Percentiles rank a stretch among this genome's conserved stretches.
Conservation (phyloP, 2,888 invertebrate species). For the Teleiodes luculella region DNA sequence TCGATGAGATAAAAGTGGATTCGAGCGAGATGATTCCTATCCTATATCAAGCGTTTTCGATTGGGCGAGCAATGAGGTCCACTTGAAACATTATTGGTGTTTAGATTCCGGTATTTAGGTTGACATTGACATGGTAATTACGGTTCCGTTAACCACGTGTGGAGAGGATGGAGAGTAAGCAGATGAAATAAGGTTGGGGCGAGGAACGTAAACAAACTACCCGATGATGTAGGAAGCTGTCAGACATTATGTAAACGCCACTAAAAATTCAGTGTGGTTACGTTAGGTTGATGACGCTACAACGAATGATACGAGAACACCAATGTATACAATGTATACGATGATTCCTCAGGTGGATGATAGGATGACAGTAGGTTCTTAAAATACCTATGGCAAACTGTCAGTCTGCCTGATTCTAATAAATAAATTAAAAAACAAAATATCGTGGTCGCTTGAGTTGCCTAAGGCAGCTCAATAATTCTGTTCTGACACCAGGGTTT, state of each 20-base stretch:
- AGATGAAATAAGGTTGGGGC: background rate
- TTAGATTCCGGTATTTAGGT: conserved; percentile 2
- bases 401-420: background rate
- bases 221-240: background rate
- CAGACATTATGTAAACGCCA: background rate
- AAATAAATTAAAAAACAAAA: background rate
- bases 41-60: conserved; percentile 35
- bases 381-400: too few species aligned
- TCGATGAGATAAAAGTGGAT: conserved; percentile 53
- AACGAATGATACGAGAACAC: background rate
- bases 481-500: too few species aligned
- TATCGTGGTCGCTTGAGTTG: too few species aligned
- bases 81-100: background rate
- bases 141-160: background rate
- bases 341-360: too few species aligned
- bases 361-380: too few species aligned
- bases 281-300: background rate
- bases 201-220: background rate
- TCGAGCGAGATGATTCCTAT: conserved; percentile 36
- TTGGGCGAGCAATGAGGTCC: conserved; percentile 14
- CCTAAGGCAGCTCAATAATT: too few species aligned
- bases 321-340: background rate
- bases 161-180: background rate
- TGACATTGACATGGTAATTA: conserved; percentile 3
- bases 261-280: background rate